Conservation (phyloP, 1,140 invertebrate species). For the Pomphorhynchus laevis region DNA sequence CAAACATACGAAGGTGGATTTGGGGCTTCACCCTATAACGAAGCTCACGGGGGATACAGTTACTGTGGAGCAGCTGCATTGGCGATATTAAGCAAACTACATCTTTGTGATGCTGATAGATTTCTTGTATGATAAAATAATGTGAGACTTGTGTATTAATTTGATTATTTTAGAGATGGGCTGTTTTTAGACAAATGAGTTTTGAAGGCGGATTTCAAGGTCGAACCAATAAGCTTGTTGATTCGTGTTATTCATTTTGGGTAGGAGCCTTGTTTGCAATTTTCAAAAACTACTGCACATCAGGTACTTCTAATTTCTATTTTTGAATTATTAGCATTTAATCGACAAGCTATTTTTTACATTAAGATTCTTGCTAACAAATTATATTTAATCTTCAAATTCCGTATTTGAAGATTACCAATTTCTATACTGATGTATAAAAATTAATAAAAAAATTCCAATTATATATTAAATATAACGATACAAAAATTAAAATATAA, state of each 20-base stretch:
- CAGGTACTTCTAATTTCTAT: no score
- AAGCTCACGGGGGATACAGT: conserved; percentile 87
- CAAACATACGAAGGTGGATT: conserved; percentile 96
- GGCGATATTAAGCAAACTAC: conserved; percentile 37
- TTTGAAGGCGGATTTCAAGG: conserved; percentile 51
- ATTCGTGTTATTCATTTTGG: conserved; percentile 96
- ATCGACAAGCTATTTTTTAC: no score
- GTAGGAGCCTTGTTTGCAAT: conserved; percentile 54
- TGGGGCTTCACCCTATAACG: conserved; percentile 55
- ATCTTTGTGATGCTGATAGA: conserved; percentile 36
- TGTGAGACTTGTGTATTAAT: neutral
- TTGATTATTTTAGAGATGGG: conserved; percentile 29
- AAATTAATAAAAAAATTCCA: no score
- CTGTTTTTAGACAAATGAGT: conserved; percentile 47
- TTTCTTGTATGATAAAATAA: conserved; percentile 27
- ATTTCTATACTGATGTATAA: no score
- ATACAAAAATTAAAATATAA: no score
- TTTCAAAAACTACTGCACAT: no score
- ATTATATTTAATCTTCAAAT: no score
- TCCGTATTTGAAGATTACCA: no score
- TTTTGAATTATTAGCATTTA: no score
- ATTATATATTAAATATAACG: no score
- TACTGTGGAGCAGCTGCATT: conserved; percentile 71
- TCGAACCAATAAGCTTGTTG: conserved; percentile 80
- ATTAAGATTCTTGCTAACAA: no score